Conservation (phyloP, 2,888 invertebrate genomes). For the Heliconius ismenius region DNA sequence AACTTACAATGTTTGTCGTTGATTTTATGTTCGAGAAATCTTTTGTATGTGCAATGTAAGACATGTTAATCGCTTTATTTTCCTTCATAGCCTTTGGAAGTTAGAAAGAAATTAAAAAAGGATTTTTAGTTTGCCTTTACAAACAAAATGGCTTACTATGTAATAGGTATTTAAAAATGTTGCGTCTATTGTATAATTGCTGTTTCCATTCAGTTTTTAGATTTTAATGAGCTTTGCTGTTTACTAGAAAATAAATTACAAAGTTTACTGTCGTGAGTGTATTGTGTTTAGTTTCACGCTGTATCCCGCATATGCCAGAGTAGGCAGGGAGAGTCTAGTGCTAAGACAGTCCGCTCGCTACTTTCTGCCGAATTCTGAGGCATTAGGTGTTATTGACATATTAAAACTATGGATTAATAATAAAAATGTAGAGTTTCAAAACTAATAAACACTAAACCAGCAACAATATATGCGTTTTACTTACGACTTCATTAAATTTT, state of each 20-base stretch:
- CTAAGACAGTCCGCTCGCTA: no score
- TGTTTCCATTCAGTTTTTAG: background rate
- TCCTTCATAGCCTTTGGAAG: constrained; percentile 38
- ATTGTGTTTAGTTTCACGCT: no score
- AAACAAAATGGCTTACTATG: constrained; percentile 39
- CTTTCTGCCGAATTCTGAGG: no score
- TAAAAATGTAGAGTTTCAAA: background rate
- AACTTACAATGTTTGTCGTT: constrained; percentile 57
- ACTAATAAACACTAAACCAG: background rate
- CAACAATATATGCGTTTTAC: background rate
- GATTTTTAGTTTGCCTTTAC: constrained; percentile 29
- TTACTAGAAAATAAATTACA: background rate
- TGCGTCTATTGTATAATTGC: constrained; percentile 14
- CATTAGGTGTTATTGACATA: no score
- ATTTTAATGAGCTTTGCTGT: constrained; percentile 10
- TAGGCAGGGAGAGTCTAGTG: no score
- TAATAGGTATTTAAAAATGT: constrained; percentile 30
- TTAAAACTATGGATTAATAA: no score
- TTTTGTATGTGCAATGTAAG: constrained; percentile 45
- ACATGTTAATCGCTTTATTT: constrained; percentile 50
- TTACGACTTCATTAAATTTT: constrained; percentile 2
- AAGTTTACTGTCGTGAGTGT: background rate
- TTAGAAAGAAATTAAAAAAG: constrained; percentile 31
- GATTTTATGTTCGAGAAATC: constrained; percentile 49
- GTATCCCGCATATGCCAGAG: no score